Conservation (phyloP, 2,888 invertebrate species). For the Eupithecia exiguata region DNA sequence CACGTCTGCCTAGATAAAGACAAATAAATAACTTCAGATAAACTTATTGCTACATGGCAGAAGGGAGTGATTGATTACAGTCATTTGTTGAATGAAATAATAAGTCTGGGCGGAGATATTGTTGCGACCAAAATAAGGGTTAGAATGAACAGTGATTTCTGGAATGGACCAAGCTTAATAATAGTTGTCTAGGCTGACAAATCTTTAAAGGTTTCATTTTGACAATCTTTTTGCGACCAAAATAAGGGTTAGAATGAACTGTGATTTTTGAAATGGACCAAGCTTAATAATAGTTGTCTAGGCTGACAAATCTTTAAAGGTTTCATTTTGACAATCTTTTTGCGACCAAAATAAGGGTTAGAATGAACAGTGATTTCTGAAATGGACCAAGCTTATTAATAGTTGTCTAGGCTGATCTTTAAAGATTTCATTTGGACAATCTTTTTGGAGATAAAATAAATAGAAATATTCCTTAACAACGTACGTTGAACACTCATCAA, state of each 20-base stretch:
- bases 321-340: too few species aligned
- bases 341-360: constrained; percentile 3
- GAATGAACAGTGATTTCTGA: background rate
- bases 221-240: too few species aligned
- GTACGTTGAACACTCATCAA: background rate
- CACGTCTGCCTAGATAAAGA: constrained; percentile 41
- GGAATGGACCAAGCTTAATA: background rate
- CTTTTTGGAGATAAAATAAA: background rate
- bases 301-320: background rate
- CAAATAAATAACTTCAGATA: constrained; percentile 32
- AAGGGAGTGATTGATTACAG: constrained; percentile 15
- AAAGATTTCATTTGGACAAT: too few species aligned
- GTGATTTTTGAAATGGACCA: background rate
- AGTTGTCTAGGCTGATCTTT: background rate
- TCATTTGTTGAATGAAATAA: constrained; percentile 16
- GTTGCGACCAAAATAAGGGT: background rate
- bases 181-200: background rate
- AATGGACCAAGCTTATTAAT: background rate
- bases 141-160: background rate
- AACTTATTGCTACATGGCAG: constrained; percentile 22
- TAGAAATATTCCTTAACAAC: background rate
- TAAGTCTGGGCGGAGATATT: background rate
- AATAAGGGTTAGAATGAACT: background rate
- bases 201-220: too few species aligned
- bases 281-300: background rate